Evolutionary conservation across 2,888 invertebrate species (phyloP), one percentile per base, ranked within the genome.

Genomic region (Papilio protenor): DNA sequence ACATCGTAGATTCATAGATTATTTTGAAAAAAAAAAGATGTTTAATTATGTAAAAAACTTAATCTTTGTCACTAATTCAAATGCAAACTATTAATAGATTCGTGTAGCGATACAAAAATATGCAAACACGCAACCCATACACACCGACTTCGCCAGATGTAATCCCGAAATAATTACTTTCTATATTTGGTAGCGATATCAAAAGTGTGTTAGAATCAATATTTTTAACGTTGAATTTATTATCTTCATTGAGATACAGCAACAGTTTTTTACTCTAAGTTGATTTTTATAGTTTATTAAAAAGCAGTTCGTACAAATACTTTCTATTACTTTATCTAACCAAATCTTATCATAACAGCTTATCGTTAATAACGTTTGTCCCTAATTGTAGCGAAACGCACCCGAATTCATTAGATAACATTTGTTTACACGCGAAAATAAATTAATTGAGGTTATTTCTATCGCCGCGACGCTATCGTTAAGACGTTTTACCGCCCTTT

Each of bases 311-410:
- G 71, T 72, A 75, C 21, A 64, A 75, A 75, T 72, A 71, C n/a
- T 64, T 78, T 59, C 69, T 73, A 69, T 75, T 74, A 55, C 18
- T 75, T 71, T 73, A 77, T 77, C 61, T 71, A 77, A 47, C 45
- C 70, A 83, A 83, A 90, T 89, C 89, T 90, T 87, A 89, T 89
- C 90, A 72, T 45, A 64, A 61, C 52, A 59, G 79, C 81, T 80
- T 87, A 90, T 89, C 87, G 84, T 82, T 71, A 49, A 86, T 82
- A 86, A 81, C 83, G 83, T 84, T 85, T 85, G 83, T 82, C 83
- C 89, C 86, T 92, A 91, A 91, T 91, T 92, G 90, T 83, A 84
- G 81, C 81, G 80, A 85, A 86, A 87, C 90, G 89, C 89, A 87
- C 87, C 89, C 86, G 86, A 85, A 83, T 86, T 84, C 70, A 81